Conservation (phyloP, 2,888 invertebrate genomes). For the Hypomecis atomaria region DNA sequence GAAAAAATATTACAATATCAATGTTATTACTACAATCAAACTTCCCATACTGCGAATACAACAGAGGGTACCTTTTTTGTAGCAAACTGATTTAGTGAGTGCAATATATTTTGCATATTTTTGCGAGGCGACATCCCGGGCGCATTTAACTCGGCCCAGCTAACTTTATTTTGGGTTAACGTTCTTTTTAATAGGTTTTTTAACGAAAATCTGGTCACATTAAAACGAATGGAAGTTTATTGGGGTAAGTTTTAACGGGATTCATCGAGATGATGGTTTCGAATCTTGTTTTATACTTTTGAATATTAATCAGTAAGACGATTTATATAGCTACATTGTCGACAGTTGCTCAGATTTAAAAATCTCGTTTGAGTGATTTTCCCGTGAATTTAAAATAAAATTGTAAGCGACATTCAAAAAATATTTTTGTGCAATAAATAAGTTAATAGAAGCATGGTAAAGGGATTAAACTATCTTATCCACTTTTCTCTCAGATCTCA, state of each 20-base stretch:
- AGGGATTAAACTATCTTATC: too few species aligned
- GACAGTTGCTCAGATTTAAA: too few species aligned
- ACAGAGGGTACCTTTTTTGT: constrained; percentile 36
- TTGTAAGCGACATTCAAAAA: too few species aligned
- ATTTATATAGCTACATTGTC: neutral
- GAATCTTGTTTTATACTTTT: neutral
- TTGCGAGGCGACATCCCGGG: constrained; percentile 50
- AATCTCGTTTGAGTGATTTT: too few species aligned
- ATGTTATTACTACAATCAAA: too few species aligned
- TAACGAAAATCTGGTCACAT: constrained; percentile 47
- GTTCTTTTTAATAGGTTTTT: constrained; percentile 57
- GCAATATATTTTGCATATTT: constrained; percentile 60
- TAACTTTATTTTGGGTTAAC: constrained; percentile 68
- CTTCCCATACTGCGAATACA: constrained; percentile 14
- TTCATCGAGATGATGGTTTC: constrained; percentile 17
- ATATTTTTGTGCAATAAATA: too few species aligned
- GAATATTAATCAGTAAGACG: neutral
- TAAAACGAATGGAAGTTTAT: constrained; percentile 38
- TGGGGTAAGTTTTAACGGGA: constrained; percentile 34
- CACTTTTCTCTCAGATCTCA: too few species aligned
- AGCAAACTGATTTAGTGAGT: constrained; percentile 53
- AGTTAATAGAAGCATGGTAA: too few species aligned
- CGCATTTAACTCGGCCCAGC: constrained; percentile 56
- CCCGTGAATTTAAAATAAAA: too few species aligned
- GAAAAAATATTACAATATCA: too few species aligned